These are phyloP conservation scores for Myodes glareolus DNA, from an alignment of 2,113 vertebrate genomes.

Conservation along the genomic window DNA sequence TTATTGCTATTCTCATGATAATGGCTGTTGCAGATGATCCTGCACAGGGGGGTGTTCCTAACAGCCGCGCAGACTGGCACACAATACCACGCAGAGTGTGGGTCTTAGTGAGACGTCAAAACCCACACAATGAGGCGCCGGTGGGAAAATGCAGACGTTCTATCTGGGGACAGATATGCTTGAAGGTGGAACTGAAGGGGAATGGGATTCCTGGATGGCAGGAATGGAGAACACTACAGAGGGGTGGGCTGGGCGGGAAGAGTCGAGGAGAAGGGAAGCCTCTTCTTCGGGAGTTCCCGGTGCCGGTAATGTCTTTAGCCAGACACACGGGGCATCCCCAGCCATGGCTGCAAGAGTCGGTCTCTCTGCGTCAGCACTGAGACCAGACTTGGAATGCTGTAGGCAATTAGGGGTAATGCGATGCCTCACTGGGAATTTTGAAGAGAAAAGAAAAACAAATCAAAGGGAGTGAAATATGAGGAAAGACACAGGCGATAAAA, in stretches of 20 bases:
- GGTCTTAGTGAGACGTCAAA: slow-evolving; percentile 65
- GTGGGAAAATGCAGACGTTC: slow-evolving; percentile 70
- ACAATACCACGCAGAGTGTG: slow-evolving; percentile 37
- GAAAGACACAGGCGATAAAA: slow-evolving; percentile 75
- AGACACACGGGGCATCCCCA: slow-evolving; percentile 34
- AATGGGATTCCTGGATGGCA: slow-evolving; percentile 63
- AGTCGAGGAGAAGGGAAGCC: not conserved
- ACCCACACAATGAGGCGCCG: slow-evolving; percentile 61
- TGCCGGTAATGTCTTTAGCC: not conserved
- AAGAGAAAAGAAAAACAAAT: slow-evolving; percentile 79
- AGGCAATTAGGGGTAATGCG: slow-evolving; percentile 76
- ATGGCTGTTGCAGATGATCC: slow-evolving; percentile 52
- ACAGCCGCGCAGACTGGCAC: slow-evolving; percentile 60
- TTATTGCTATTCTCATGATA: slow-evolving; percentile 70
- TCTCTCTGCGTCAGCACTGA: slow-evolving; percentile 61
- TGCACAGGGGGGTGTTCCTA: slow-evolving; percentile 59
- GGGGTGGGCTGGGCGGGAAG: not conserved
- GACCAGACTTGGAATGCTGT: slow-evolving; percentile 63
- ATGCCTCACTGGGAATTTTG: slow-evolving; percentile 76
- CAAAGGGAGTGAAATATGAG: slow-evolving; percentile 76
- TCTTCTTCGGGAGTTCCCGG: not conserved
- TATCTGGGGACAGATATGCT: slow-evolving; percentile 67
- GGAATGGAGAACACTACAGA: slow-evolving; percentile 11
- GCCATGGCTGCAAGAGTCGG: not conserved
- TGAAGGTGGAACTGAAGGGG: slow-evolving; percentile 70